Conservation (phyloP, 2,797 vertebrate species). For the Sebastiscus tertius region DNA sequence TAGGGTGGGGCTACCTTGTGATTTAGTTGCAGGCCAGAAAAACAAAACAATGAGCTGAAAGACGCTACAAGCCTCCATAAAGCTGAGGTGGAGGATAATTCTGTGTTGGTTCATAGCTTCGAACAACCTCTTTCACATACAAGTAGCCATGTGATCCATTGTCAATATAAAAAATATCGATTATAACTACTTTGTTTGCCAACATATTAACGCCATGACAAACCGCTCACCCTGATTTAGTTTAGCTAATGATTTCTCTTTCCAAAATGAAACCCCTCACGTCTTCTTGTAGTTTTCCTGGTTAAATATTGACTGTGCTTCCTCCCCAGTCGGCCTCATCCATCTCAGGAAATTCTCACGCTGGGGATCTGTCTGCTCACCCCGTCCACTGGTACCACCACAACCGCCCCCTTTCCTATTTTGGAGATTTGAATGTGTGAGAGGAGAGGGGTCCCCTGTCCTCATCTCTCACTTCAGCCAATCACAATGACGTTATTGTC, state of each 20-base stretch:
- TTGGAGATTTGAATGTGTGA: slow-evolving; percentile 41
- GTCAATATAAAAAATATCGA: not conserved
- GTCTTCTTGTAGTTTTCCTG: slow-evolving; percentile 28
- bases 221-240: not conserved
- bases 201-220: not conserved
- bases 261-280: slow-evolving; percentile 4
- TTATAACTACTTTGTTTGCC: not conserved
- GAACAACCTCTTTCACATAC: not conserved
- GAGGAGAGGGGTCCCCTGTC: slow-evolving; percentile 34
- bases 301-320: slow-evolving; percentile 66
- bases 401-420: slow-evolving; percentile 16
- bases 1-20: too few species aligned
- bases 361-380: slow-evolving; percentile 36
- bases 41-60: not conserved
- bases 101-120: not conserved
- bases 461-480: slow-evolving; percentile 56
- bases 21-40: not conserved
- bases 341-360: slow-evolving; percentile 66
- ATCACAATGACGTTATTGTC: slow-evolving; percentile 55
- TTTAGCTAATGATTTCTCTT: slow-evolving; percentile 11
- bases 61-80: not conserved
- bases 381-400: not conserved
- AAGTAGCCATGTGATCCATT: not conserved
- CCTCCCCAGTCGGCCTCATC: slow-evolving; percentile 58
- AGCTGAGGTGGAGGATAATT: not conserved